Evolutionary conservation across 2,113 vertebrate genomes (phyloP).

Genomic region (Emydocephalus ijimae): DNA sequence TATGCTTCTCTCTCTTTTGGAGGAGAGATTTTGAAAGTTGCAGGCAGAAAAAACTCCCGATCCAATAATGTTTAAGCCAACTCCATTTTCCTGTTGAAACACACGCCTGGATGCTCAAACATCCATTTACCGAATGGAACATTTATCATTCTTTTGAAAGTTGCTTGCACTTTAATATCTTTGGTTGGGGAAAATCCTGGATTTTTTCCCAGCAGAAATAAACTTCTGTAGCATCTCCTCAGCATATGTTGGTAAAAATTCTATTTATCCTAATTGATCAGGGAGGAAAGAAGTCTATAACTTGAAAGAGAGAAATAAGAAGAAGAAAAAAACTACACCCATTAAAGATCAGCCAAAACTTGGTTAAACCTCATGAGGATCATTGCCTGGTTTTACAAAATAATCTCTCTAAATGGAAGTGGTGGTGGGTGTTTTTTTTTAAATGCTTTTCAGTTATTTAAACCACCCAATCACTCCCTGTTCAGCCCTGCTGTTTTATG

Average conservation of each 20-base stretch:
- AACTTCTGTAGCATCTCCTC: not conserved
- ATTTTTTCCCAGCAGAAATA: not conserved
- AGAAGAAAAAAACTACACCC: conserved; percentile 7
- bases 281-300: conserved; percentile 25
- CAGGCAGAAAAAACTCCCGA: not conserved
- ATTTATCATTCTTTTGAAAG: conserved; percentile 27
- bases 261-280: conserved; percentile 38
- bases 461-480: rapidly evolving
- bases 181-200: conserved; percentile 41
- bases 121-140: conserved; percentile 44
- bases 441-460: not conserved
- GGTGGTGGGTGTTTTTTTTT: not conserved
- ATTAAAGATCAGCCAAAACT: conserved; percentile 40
- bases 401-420: not conserved
- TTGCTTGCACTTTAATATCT: conserved; percentile 21
- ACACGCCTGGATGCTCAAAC: conserved; percentile 47
- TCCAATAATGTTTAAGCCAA: not conserved
- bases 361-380: conserved; percentile 22
- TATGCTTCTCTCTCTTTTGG: not conserved
- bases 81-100: conserved; percentile 16
- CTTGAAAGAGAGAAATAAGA: conserved; percentile 48
- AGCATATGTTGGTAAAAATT: conserved; percentile 41
- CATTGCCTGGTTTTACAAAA: not conserved
- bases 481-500: not conserved
- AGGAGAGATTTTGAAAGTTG: not conserved